These are phyloP conservation scores for Troglohyphantes excavatus DNA, from an alignment of 2,888 invertebrate species.

Conservation along the genomic window DNA sequence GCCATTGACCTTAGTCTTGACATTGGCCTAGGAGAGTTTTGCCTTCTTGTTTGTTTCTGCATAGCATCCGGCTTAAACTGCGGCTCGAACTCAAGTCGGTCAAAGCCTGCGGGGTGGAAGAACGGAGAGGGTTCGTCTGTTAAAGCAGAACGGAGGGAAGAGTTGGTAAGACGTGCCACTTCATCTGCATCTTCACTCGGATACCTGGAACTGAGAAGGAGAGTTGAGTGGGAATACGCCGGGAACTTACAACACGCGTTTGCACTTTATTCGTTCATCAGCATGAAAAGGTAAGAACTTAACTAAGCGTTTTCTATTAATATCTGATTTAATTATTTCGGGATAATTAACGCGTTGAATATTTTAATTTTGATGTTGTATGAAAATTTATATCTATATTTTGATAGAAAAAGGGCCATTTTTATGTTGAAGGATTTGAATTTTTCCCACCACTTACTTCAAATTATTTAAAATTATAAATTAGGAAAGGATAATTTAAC, in stretches of 20 bases:
- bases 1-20: constrained; percentile 71
- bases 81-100: constrained; percentile 68
- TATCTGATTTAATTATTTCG: no score
- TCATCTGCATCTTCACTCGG: constrained; percentile 15
- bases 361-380: no score
- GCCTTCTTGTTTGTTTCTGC: constrained; percentile 49
- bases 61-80: constrained; percentile 72
- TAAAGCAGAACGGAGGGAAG: constrained; percentile 53
- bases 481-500: no score
- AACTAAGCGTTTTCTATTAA: no score
- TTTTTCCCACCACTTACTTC: no score
- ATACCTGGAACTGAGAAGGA: neutral
- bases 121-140: constrained; percentile 36
- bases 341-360: no score
- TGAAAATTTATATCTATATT: no score
- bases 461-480: no score
- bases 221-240: neutral
- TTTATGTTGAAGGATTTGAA: no score
- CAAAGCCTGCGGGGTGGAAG: constrained; percentile 60
- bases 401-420: no score
- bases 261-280: neutral
- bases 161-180: neutral
- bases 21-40: constrained; percentile 63
- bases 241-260: neutral
- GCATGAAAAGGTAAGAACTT: constrained; percentile 22